Conservation (phyloP, 2,797 vertebrate genomes). For the Antennarius maculatus region DNA sequence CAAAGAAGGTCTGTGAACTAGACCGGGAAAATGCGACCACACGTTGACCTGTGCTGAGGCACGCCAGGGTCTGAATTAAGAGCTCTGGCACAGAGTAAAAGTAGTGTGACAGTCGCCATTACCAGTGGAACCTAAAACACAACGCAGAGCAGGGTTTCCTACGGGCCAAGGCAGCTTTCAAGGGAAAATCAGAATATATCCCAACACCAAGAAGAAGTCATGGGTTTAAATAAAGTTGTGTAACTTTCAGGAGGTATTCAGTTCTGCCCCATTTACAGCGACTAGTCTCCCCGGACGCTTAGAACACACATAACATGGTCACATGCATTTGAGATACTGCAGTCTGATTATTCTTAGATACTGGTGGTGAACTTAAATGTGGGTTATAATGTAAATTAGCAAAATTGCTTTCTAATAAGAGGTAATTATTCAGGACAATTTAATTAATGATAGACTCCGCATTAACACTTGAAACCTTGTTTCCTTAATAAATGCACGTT, state of each 20-base stretch:
- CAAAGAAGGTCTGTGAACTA: conserved; percentile 50
- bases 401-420: conserved; percentile 43
- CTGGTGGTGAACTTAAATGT: conserved; percentile 19
- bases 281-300: conserved; percentile 16
- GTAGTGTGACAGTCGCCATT: conserved; percentile 75
- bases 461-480: conserved; percentile 20
- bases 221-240: conserved; percentile 59
- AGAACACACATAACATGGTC: conserved; percentile 28
- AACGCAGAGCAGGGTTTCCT: conserved; percentile 67
- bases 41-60: conserved; percentile 50
- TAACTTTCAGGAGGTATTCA: conserved; percentile 53
- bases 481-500: conserved; percentile 8
- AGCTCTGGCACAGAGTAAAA: conserved; percentile 69
- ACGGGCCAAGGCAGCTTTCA: conserved; percentile 47
- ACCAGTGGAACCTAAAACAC: conserved; percentile 66
- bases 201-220: conserved; percentile 53
- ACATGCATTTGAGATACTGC: conserved; percentile 9
- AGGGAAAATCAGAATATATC: conserved; percentile 58
- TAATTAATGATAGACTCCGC: conserved; percentile 19
- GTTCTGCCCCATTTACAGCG: conserved; percentile 53
- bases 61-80: conserved; percentile 53
- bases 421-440: conserved; percentile 34
- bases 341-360: conserved; percentile 40
- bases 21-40: conserved; percentile 48
- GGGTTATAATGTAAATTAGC: conserved; percentile 26